These are phyloP conservation scores for Apaloderma vittatum DNA, from an alignment of 2,113 vertebrate species.

Conservation along the genomic window DNA sequence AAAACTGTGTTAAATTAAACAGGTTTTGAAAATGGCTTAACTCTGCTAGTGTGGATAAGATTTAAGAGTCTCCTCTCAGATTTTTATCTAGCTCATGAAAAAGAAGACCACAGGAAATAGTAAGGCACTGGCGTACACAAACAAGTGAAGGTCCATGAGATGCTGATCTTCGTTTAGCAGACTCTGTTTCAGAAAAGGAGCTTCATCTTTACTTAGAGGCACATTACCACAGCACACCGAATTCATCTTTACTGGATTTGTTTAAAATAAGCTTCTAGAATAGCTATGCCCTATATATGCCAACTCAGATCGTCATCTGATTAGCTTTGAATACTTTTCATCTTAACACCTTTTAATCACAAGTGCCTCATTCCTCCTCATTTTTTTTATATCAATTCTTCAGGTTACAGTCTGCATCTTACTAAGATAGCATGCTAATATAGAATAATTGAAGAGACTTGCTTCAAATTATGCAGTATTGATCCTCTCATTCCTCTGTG, in stretches of 20 bases:
- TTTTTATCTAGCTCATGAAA: not conserved
- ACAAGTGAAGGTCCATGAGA: not conserved
- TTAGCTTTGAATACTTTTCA: not conserved
- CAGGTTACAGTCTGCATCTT: too few species aligned
- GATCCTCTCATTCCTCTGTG: not conserved
- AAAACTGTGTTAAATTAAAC: conserved; percentile 66
- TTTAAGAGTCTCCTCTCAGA: conserved; percentile 30
- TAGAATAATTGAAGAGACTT: not conserved
- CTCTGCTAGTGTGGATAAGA: not conserved
- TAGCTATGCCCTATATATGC: conserved; percentile 20
- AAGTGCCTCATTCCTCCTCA: not conserved
- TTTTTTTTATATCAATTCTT: not conserved
- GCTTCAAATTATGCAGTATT: not conserved
- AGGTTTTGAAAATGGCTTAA: conserved; percentile 64
- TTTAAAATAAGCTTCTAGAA: conserved; percentile 26
- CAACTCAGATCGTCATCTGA: not conserved
- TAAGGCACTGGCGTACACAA: not conserved
- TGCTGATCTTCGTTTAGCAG: not conserved
- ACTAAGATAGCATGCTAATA: not conserved
- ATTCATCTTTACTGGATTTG: not conserved
- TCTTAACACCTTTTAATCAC: not conserved
- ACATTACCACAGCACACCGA: not conserved
- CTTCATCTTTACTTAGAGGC: not conserved
- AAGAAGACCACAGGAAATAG: not conserved
- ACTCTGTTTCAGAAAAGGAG: not conserved